Evolutionary conservation across 2,113 vertebrate genomes (phyloP), one percentile per base, ranked within the genome.

Genomic region (Paratilapia polleni): DNA sequence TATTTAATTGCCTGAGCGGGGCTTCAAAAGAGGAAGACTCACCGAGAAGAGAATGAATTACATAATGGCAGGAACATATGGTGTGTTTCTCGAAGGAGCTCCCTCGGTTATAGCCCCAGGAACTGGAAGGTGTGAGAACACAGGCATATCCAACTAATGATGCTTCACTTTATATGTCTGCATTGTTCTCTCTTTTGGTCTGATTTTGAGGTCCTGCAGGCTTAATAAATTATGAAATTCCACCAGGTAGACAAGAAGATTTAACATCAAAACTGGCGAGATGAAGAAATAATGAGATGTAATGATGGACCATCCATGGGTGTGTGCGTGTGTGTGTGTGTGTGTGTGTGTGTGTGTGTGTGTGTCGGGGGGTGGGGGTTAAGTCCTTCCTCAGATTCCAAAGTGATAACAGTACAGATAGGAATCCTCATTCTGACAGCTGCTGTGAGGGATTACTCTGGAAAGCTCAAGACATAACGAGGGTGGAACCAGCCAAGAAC

Each of bases 281-380:
- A 19, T 34, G 80, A 54, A 57, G 60, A 83, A 59, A 89, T 84
- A 82, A 86, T 82, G 62, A 85, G 84, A 66, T 6, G 10, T 22
- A 20, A 60, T n/a, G 24, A 56, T 19, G 13, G 75, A 20, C 14
- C 34, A 38, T 6, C 3, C 8, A 81, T 36, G 36, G n/a, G n/a
- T n/a, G n/a, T n/a, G n/a, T n/a, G n/a, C n/a, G n/a, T n/a, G n/a
- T n/a, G n/a, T n/a, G n/a, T n/a, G n/a, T n/a, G n/a, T n/a, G n/a
- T n/a, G n/a, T n/a, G n/a, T n/a, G n/a, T n/a, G n/a, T n/a, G n/a
- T n/a, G n/a, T n/a, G n/a, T n/a, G n/a, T n/a, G n/a, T n/a, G n/a
- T n/a, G n/a, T n/a, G n/a, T n/a, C n/a, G n/a, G n/a, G 28, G 28
- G 28, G 28, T 31, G 43, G 31, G 36, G 8, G 6, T 20, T 43